Conservation (phyloP, 2,113 vertebrate genomes). For the Triplophysa dalaica region DNA sequence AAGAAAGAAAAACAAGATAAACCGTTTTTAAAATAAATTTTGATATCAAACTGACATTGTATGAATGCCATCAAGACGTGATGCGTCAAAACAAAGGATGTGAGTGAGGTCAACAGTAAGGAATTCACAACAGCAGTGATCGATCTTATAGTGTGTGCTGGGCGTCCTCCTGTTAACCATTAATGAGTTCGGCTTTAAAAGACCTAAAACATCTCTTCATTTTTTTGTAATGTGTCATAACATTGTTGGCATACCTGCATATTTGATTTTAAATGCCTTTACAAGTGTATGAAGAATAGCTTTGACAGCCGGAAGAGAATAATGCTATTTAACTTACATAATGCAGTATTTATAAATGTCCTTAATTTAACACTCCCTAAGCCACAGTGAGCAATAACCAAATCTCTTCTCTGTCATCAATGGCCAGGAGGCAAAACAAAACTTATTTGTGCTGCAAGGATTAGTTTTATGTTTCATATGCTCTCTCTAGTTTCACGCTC, state of each 20-base stretch:
- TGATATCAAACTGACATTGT: not conserved
- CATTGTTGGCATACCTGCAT: constrained; percentile 13
- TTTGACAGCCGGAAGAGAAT: not conserved
- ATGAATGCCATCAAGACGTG: not conserved
- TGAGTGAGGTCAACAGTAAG: not conserved
- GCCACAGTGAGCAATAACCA: not conserved
- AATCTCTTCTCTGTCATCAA: constrained; percentile 13
- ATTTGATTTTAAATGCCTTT: constrained; percentile 11
- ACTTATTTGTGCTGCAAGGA: not conserved
- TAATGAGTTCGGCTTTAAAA: not conserved
- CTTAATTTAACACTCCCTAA: not conserved
- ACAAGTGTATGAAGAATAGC: not conserved
- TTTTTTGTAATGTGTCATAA: constrained; percentile 7
- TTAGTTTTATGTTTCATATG: not conserved
- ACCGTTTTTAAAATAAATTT: not conserved
- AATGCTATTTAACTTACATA: not conserved
- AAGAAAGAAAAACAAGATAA: not conserved
- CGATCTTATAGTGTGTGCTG: not conserved
- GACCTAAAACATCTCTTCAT: not conserved
- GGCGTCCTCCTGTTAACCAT: constrained; percentile 19
- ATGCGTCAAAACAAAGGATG: not conserved
- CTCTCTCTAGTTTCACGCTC: not conserved
- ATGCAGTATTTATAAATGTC: not conserved
- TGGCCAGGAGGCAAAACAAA: not conserved
- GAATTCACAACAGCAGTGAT: constrained; percentile 12